Evolutionary conservation across 2,797 vertebrate species (phyloP).

Genomic region (Paratrypauchen microcephalus): DNA sequence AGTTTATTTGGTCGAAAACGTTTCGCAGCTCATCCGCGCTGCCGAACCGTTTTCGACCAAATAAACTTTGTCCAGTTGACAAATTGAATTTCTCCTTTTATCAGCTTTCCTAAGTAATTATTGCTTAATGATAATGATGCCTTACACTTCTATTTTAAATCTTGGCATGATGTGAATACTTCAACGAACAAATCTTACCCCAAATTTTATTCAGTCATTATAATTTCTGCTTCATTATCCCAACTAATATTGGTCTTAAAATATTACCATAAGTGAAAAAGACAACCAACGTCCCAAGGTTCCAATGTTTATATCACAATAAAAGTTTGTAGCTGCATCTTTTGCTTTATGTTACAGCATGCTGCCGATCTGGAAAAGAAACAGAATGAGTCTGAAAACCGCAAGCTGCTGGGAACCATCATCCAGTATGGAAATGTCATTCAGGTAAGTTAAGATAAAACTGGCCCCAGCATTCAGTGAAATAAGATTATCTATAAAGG

Average conservation of each 20-base stretch:
- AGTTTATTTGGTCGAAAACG: no score
- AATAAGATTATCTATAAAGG: conserved; percentile 2
- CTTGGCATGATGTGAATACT: background rate
- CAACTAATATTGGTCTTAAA: no score
- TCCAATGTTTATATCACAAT: background rate
- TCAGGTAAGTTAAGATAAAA: conserved; percentile 78
- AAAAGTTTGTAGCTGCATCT: background rate
- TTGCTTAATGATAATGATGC: no score
- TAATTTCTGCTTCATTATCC: background rate
- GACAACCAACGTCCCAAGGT: background rate
- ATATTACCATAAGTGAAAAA: no score
- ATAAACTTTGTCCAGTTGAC: no score
- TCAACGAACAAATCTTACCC: background rate
- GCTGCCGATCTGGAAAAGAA: conserved; percentile 98
- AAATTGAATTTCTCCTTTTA: no score
- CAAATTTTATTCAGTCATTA: background rate
- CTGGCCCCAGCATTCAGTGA: conserved; percentile 2
- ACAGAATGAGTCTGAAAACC: conserved; percentile 97
- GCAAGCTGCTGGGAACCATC: conserved; percentile 91
- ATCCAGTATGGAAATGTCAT: conserved; percentile 98
- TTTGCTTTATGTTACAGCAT: conserved; percentile 78
- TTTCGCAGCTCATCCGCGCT: no score
- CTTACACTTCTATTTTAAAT: no score
- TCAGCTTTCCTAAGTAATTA: no score
- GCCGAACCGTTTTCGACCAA: no score